Base-by-base conservation (phyloP, 35 echinoderm and acorn worm species). In the Heliocidaris erythrogramma region DNA sequence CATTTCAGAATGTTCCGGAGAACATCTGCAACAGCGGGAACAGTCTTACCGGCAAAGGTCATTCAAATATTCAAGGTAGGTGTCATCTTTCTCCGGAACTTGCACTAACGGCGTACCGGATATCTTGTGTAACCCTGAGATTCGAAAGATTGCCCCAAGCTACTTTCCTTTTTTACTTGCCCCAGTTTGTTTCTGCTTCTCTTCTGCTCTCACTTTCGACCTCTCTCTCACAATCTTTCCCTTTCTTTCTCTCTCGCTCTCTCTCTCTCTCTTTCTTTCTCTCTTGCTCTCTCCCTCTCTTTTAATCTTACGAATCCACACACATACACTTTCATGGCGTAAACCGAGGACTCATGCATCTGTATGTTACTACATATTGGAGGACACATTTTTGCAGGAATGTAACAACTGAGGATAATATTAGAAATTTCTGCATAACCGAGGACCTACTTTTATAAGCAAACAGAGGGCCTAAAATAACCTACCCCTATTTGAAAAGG, bases 41-140 rank as follows among this genome's bases (percentile, higher is more conserved):
- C 97, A 30, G 78, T 94, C 31, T 98, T 98, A 90, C 97, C 97
- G 32, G 94, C 97, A 91, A 96, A 90, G 59, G 94, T 98, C 31
- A 96, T 96, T 49, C 85, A 96, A 48, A 93, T 98, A 85, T 96
- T 98, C 90, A 98, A 98, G 97, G 97, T 96, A 93, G 48, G 49
- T 92, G 87, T 47, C 31, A 24, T 5, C 31, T 89, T 89, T 89
- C 87, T 42, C 29, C 31, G 18, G 7, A 78, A 78, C 65, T 78
- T 78, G 21, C 18, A 78, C 65, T 78, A 78, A 78, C 65, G 65
- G 65, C 65, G 7, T 78, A 78, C 65, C 65, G 65, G 65, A 78
- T 78, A 78, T 78, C 65, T 78, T 78, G 65, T 78, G 17, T 78
- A 78, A 78, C 65, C 65, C 65, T 78, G 65, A 78, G 65, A 78